A percentile compares a stretch with the other conserved stretches of the same genome.
These are phyloP conservation scores for Rhipidura dahli DNA, from an alignment of 2,113 vertebrate genomes.

Conservation along the genomic window DNA sequence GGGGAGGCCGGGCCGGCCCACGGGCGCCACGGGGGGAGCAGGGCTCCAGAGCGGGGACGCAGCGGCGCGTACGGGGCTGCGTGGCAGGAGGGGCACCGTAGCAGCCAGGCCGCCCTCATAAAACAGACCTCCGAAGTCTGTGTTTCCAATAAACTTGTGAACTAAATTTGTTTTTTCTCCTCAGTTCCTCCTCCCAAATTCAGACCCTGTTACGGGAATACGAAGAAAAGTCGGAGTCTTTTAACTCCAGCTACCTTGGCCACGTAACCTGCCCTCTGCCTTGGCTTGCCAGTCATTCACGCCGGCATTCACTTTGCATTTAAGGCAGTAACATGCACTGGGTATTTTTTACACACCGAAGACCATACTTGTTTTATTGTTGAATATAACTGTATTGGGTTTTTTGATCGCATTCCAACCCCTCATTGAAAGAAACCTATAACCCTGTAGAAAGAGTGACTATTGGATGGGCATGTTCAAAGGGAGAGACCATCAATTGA, in stretches of 20 bases:
- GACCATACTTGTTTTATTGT: not conserved
- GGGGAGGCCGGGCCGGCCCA: not conserved
- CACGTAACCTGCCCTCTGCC: accelerated
- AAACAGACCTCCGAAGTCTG: no score
- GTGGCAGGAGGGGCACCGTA: accelerated
- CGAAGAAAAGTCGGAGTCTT: not conserved
- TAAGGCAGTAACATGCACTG: accelerated
- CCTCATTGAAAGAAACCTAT: not conserved
- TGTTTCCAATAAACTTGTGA: not conserved
- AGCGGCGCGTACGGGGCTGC: accelerated
- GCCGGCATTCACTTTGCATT: accelerated
- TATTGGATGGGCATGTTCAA: not conserved
- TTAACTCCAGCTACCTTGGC: no score
- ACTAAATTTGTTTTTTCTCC: not conserved
- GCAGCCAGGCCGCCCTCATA: accelerated
- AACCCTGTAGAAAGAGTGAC: not conserved
- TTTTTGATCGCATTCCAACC: not conserved
- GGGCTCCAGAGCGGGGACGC: accelerated
- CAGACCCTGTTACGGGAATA: accelerated
- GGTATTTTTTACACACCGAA: not conserved
- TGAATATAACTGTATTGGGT: not conserved
- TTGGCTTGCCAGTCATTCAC: not conserved
- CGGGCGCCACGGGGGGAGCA: not conserved
- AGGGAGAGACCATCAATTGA: accelerated
- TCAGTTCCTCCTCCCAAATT: not conserved